A percentile compares a stretch with the other conserved stretches of the same genome.
These are phyloP conservation scores for Drosophila helvetica DNA, from an alignment of 2,888 invertebrate species.

Conservation along the genomic window DNA sequence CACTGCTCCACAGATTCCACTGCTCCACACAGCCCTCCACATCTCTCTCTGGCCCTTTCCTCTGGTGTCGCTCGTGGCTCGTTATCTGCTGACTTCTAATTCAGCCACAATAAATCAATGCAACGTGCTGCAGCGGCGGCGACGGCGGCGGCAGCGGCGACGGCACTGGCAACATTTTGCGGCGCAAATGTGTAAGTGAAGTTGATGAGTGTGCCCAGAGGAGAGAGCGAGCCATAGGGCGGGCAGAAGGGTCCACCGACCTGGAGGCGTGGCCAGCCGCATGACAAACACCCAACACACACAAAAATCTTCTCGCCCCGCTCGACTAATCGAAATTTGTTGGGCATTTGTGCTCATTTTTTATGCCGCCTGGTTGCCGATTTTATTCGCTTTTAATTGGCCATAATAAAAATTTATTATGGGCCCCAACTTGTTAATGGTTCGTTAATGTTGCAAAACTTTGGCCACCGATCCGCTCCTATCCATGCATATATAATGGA, in stretches of 20 bases:
- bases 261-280: slow-evolving; percentile 17
- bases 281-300: slow-evolving; percentile 55
- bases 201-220: slow-evolving; percentile 63
- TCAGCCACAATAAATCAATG: slow-evolving; percentile 78
- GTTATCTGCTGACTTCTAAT: slow-evolving; percentile 80
- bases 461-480: slow-evolving; percentile 27
- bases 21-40: not conserved
- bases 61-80: slow-evolving; percentile 56
- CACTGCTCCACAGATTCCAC: slow-evolving; percentile 11
- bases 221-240: not conserved
- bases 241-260: not conserved
- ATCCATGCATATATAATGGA: slow-evolving; percentile 24
- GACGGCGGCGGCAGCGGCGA: slow-evolving; percentile 5
- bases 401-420: slow-evolving; percentile 77
- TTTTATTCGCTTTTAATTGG: slow-evolving; percentile 78
- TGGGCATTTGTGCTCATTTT: slow-evolving; percentile 72
- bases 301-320: slow-evolving; percentile 63
- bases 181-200: slow-evolving; percentile 78
- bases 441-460: slow-evolving; percentile 73
- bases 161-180: slow-evolving; percentile 68
- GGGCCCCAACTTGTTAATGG: slow-evolving; percentile 73
- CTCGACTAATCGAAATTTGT: slow-evolving; percentile 77
- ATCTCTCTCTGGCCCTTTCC: slow-evolving; percentile 8
- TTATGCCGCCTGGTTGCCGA: slow-evolving; percentile 49
- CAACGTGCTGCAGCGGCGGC: slow-evolving; percentile 73